Conservation (phyloP, 2,797 vertebrate species). For the Gymnothorax reevesii region DNA sequence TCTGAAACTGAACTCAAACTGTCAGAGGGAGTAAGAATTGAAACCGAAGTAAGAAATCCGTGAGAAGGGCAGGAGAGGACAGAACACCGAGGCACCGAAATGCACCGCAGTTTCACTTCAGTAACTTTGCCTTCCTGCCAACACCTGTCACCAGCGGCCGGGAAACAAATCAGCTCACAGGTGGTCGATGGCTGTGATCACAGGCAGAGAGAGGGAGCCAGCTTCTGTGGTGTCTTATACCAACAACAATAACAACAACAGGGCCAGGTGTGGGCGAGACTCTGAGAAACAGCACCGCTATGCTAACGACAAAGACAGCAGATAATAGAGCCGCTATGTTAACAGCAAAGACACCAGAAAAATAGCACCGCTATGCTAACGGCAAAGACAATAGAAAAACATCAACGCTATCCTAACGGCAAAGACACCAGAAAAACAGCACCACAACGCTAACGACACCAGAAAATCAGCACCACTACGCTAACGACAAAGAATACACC, state of each 20-base stretch:
- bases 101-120: neutral
- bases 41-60: neutral
- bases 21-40: neutral
- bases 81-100: neutral
- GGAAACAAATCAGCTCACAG: slow-evolving; percentile 5
- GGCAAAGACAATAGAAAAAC: neutral
- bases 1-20: neutral
- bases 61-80: neutral
- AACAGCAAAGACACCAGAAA: neutral
- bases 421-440: no score
- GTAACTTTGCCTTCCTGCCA: neutral
- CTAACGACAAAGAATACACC: no score
- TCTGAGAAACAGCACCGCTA: neutral
- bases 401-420: neutral
- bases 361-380: neutral
- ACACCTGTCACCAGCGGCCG: neutral
- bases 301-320: no score
- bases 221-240: neutral
- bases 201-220: neutral
- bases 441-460: no score
- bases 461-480: no score
- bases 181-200: neutral
- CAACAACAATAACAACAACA: neutral
- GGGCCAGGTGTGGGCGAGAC: neutral
- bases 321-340: no score